phyloP scores from a whole-genome alignment of 2,113 vertebrate species.

The Alethe diademata region DNA sequence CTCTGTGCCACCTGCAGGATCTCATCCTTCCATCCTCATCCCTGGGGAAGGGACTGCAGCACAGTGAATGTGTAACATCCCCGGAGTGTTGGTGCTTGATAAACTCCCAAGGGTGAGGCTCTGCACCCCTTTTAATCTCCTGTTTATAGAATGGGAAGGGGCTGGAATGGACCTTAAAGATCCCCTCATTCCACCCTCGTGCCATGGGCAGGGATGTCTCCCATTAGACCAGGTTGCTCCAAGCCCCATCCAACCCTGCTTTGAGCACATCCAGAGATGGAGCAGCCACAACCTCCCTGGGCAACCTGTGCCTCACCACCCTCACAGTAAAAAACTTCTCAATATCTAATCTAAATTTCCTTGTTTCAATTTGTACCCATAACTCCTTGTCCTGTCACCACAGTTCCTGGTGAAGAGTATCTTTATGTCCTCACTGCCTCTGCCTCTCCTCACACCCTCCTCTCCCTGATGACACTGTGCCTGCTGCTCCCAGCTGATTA shows the following conservation, averaged over 20 bases:
- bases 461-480: neutral
- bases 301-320: neutral
- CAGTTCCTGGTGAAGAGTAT: neutral
- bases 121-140: too few species aligned
- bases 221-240: neutral
- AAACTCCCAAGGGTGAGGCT: rapidly evolving
- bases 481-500: neutral
- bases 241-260: neutral
- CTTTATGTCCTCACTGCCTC: neutral
- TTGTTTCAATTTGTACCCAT: neutral
- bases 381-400: neutral
- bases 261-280: neutral
- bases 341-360: too few species aligned
- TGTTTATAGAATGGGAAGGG: neutral
- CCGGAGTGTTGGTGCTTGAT: rapidly evolving
- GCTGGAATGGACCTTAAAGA: neutral
- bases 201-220: too few species aligned
- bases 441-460: neutral
- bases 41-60: rapidly evolving
- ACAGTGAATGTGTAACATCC: rapidly evolving
- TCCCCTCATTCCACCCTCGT: rapidly evolving
- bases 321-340: neutral
- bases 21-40: neutral
- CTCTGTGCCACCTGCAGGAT: neutral
- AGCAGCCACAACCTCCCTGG: neutral